Evolutionary conservation across 2,797 vertebrate genomes (phyloP).

Genomic region (Chaenodraco wilsoni): DNA sequence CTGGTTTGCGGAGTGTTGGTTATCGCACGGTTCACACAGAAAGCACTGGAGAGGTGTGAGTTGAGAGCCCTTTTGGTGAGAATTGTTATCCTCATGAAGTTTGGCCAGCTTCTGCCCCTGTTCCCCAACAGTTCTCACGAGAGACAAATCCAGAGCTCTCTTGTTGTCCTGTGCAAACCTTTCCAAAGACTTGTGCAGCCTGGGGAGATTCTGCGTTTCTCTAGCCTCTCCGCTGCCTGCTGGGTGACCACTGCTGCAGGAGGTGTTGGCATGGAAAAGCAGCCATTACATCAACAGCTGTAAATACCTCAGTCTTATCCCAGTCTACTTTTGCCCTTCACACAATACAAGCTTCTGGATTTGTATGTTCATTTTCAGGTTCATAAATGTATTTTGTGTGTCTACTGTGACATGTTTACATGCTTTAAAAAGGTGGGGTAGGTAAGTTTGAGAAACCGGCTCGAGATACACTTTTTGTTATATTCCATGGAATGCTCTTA

Average conservation of each 20-base stretch:
- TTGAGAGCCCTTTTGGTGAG: neutral
- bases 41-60: neutral
- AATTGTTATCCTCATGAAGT: neutral
- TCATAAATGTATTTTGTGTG: no score
- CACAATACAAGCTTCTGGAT: neutral
- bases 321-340: slow-evolving; percentile 10
- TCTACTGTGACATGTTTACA: no score
- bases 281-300: slow-evolving; percentile 28
- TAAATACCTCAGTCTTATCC: slow-evolving; percentile 21
- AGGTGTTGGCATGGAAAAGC: slow-evolving; percentile 37
- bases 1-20: no score
- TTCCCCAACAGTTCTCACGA: neutral
- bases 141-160: slow-evolving; percentile 7
- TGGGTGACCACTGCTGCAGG: slow-evolving; percentile 9
- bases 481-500: no score
- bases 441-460: no score
- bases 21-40: neutral
- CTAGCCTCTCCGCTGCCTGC: slow-evolving; percentile 18
- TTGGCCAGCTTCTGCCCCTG: neutral
- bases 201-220: slow-evolving; percentile 18
- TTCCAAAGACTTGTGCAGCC: slow-evolving; percentile 25
- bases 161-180: slow-evolving; percentile 18
- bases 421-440: no score
- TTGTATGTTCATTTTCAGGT: no score
- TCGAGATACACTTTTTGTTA: no score